phyloP scores from a whole-genome alignment of 2,113 vertebrate species.

The Mustela lutreola region DNA sequence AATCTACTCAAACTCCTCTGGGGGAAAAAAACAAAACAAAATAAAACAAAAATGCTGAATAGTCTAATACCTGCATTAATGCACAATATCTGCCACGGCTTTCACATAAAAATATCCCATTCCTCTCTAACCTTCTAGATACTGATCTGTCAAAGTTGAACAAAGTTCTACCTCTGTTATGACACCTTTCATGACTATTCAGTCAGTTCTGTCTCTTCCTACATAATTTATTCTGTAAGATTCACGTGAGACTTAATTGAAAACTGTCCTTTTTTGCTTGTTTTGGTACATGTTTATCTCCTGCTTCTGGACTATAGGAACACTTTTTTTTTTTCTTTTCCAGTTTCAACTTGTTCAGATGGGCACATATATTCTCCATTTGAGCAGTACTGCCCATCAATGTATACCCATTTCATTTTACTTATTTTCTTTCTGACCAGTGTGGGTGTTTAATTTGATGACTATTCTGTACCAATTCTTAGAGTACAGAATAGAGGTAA shows the following conservation, averaged over 20 bases:
- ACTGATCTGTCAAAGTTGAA: not conserved
- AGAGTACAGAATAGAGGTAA: not conserved
- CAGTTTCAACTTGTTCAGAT: not conserved
- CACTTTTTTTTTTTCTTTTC: not conserved
- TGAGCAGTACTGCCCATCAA: not conserved
- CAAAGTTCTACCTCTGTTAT: not conserved
- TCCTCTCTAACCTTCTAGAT: not conserved
- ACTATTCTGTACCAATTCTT: not conserved
- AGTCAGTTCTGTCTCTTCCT: not conserved
- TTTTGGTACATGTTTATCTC: not conserved
- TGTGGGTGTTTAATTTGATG: not conserved
- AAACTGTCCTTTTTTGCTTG: not conserved
- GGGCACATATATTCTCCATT: not conserved
- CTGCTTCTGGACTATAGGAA: not conserved
- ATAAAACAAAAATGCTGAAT: not conserved
- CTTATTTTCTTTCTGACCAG: not conserved
- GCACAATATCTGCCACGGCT: rapidly evolving
- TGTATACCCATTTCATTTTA: not conserved
- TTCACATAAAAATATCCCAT: not conserved
- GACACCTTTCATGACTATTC: not conserved
- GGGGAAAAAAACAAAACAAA: too few relatives aligned
- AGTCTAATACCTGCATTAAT: not conserved
- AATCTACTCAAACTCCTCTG: not conserved
- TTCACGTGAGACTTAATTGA: not conserved
- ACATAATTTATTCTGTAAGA: not conserved